Conservation (phyloP, 2,113 vertebrate genomes). For the Percina caprodes region DNA sequence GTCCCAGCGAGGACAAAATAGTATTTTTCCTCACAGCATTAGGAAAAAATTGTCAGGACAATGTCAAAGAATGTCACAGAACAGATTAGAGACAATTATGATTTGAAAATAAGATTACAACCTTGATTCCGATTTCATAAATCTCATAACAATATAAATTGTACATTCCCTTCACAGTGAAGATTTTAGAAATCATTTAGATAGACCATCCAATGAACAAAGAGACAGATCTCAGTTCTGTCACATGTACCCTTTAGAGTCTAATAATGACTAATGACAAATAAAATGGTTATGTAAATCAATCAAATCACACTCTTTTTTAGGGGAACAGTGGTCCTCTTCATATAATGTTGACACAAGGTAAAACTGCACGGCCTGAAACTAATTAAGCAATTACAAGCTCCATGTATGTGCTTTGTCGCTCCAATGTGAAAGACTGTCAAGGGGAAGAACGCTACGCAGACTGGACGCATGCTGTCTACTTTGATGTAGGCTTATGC, state of each 20-base stretch:
- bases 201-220: constrained; percentile 13
- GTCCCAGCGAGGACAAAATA: not conserved
- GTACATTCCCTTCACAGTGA: not conserved
- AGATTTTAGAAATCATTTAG: not conserved
- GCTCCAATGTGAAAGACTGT: constrained; percentile 84
- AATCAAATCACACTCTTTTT: constrained; percentile 56
- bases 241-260: constrained; percentile 25
- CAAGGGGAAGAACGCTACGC: constrained; percentile 66
- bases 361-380: constrained; percentile 86
- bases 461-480: constrained; percentile 83
- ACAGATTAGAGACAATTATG: constrained; percentile 2
- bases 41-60: not conserved
- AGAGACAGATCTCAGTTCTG: not conserved
- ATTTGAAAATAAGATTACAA: not conserved
- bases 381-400: constrained; percentile 92
- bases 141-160: constrained; percentile 10
- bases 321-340: constrained; percentile 79
- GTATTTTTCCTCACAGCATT: not conserved
- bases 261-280: constrained; percentile 35
- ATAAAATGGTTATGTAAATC: constrained; percentile 49
- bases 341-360: constrained; percentile 75
- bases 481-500: constrained; percentile 86
- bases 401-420: constrained; percentile 85
- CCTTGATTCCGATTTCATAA: constrained; percentile 21
- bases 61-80: constrained; percentile 25